phyloP scores from a whole-genome alignment of 2,888 invertebrate genomes.

The Luperina nickerlii region DNA sequence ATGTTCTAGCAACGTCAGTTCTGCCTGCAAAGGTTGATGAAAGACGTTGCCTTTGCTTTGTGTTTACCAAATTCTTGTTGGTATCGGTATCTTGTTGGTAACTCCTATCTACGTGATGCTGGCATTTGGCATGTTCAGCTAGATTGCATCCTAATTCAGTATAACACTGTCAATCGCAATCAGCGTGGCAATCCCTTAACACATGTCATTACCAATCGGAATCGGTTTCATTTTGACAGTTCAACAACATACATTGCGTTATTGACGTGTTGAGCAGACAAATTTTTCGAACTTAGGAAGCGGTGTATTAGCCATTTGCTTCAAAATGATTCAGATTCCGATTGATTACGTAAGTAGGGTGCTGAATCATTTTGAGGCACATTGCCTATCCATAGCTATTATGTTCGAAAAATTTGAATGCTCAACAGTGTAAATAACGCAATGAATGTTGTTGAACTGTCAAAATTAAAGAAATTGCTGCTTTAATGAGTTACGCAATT shows the following conservation, averaged over 20 bases:
- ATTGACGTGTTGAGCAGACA: no score
- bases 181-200: no score
- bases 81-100: no score
- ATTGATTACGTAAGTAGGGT: no score
- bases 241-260: no score
- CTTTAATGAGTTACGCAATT: no score
- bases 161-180: neutral
- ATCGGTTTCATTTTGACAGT: no score
- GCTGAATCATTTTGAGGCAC: neutral
- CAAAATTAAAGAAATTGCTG: neutral
- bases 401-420: neutral
- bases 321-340: no score
- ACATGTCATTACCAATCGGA: no score
- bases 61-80: neutral
- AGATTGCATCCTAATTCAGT: neutral
- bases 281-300: no score
- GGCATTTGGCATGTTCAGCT: neutral
- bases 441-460: neutral
- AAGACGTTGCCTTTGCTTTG: neutral
- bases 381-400: neutral
- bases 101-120: neutral
- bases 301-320: no score
- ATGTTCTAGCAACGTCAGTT: conserved; percentile 3
- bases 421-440: neutral
- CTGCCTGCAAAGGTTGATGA: conserved; percentile 25